Evolutionary conservation across 1,140 invertebrate species (phyloP), one percentile per base, ranked within the genome.

Genomic region (Conopomorpha cramerella): DNA sequence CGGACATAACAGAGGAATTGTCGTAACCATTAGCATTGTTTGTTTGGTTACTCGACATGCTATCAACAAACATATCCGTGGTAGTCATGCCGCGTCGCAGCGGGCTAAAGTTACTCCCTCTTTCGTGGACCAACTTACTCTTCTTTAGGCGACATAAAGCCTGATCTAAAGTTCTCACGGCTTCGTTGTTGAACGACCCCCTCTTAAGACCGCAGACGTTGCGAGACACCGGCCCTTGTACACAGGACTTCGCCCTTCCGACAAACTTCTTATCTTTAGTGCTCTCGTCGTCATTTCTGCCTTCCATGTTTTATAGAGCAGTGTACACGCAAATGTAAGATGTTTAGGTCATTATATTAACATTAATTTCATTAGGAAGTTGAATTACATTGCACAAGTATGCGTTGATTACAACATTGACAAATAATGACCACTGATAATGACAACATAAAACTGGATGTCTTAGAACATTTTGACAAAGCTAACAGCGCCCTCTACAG

Each of bases 151-250:
- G 51, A 13, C 51, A 47, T n/a, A 65, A 38, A 4, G 56, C 52
- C 12, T 59, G 38, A 10, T 70, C 61, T 16, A 68, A 37, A 8
- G 65, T 62, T 14, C 40, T 48, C 10, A 64, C 57, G 0, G 59
- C 59, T 19, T 67, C 61, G 30, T 66, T 68, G 11, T 54, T 55
- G 32, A 64, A 59, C 1, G 62, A 65, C n/a, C n/a, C n/a, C n/a
- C n/a, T n/a, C n/a, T n/a, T n/a, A n/a, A n/a, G n/a, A n/a, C n/a
- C n/a, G n/a, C n/a, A n/a, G n/a, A n/a, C n/a, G n/a, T n/a, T n/a
- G n/a, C n/a, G n/a, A n/a, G n/a, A n/a, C n/a, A n/a, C n/a, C n/a
- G n/a, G n/a, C n/a, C n/a, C n/a, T n/a, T n/a, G n/a, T n/a, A n/a
- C n/a, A 31, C 48, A 43, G 10, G 64, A 61, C 39, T 53, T 60